Evolutionary conservation across 2,888 invertebrate species (phyloP), one percentile per base, ranked within the genome.

Genomic region (Blomia tropicalis): DNA sequence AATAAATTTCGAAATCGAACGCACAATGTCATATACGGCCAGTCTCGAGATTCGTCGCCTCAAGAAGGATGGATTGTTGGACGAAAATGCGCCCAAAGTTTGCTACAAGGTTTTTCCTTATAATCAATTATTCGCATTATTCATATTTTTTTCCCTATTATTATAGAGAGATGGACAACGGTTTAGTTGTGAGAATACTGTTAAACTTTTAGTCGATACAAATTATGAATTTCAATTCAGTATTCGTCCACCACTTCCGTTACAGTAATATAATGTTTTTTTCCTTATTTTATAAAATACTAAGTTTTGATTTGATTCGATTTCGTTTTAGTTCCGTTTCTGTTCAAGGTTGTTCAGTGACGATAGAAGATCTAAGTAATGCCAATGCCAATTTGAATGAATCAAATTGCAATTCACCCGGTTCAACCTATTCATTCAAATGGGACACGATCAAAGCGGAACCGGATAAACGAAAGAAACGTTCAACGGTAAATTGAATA

Each of bases 151-250:
- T 41, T 59, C 29, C 29, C 27, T 1, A 22, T 36, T 30, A 2
- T 7, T 54, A 58, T 32, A 73, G 74, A 74, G 69, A 67, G 80
- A 80, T 69, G 79, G 79, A 22, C 75, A 77, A 64, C 73, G 78
- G 63, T 80, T 79, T 70, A 75, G 76, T n/a, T 75, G 77, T 66
- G 73, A 76, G 58, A 75, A 77, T 68, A 80, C 80, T 11, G 75
- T 80, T 64, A 79, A 80, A 69, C 70, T 80, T 43, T 77, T 77
- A 70, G 75, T 76, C 63, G 77, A 78, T 66, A 74, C 77, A 2
- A 75, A 74, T 29, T 80, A 80, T 71, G 72, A 76, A 31, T 71
- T 79, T 65, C 77, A 77, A 69, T 73, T 79, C 67, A 77, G 76
- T 68, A 77, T 79, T 71, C 77, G 77, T 65, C 79, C 80, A 43